Percentiles rank a stretch among this genome's conserved stretches.
Conservation (phyloP, 64 coral and sea anemone genomes). For the Dendrophyllia cribrosa region DNA sequence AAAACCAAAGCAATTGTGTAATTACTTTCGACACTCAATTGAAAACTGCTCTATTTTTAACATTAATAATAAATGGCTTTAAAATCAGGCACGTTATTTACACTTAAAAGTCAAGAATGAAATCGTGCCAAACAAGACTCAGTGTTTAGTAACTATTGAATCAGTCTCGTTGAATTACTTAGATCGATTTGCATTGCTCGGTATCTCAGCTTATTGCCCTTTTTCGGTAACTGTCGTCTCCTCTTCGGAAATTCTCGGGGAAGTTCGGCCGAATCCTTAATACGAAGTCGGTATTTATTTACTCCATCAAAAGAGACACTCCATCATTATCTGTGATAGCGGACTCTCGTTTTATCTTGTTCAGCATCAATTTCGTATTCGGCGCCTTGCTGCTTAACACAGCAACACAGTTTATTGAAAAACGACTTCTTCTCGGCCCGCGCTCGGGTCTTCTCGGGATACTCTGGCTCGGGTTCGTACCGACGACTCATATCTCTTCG, state of each 20-base stretch:
- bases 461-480: background rate
- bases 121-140: background rate
- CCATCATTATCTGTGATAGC: background rate
- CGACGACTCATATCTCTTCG: background rate
- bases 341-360: background rate
- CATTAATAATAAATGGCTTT: background rate
- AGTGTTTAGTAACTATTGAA: too few relatives aligned
- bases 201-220: background rate
- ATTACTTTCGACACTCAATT: too few relatives aligned
- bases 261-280: background rate
- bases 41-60: too few relatives aligned
- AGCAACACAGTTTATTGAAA: slow-evolving; percentile 54
- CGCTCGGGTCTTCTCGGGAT: slow-evolving; percentile 32
- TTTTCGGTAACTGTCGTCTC: background rate
- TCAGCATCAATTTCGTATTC: slow-evolving; percentile 38
- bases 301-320: background rate
- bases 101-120: background rate
- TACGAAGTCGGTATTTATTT: background rate
- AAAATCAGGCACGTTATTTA: background rate
- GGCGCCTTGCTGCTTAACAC: slow-evolving; percentile 52
- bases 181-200: too few relatives aligned
- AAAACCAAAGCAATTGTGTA: too few relatives aligned
- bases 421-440: slow-evolving; percentile 50
- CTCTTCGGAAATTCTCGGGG: background rate
- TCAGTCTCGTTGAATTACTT: too few relatives aligned